Conservation (phyloP, 2,113 vertebrate species). For the Vidua macroura region DNA sequence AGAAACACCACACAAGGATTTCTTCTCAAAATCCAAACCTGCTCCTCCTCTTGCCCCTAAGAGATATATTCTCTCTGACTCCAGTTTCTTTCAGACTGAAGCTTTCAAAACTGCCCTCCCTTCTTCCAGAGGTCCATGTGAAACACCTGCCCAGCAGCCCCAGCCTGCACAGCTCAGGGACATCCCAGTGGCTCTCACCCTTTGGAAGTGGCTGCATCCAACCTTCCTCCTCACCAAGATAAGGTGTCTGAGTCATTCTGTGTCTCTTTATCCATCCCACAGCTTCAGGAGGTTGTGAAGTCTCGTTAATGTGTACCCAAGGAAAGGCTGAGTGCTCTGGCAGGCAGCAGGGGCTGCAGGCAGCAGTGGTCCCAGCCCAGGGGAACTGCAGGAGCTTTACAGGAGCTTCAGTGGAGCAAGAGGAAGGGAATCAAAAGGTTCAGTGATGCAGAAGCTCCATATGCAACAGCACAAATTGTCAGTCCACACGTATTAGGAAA, state of each 20-base stretch:
- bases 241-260: background rate
- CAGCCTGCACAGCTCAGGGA: background rate
- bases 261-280: background rate
- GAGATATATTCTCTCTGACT: background rate
- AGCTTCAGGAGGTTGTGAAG: background rate
- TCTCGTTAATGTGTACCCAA: accelerated
- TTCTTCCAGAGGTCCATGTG: background rate
- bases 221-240: background rate
- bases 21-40: background rate
- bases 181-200: background rate
- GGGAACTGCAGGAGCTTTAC: background rate
- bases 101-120: background rate
- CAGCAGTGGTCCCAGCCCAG: background rate
- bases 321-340: background rate
- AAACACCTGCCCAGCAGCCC: background rate
- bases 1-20: background rate
- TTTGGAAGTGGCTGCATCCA: background rate
- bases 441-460: background rate
- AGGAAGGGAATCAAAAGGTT: background rate
- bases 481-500: background rate
- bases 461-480: background rate
- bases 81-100: background rate
- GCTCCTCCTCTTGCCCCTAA: background rate
- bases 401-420: background rate
- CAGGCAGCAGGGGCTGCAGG: background rate